phyloP scores from a whole-genome alignment of 2,113 vertebrate genomes.

The Deroptyus accipitrinus region DNA sequence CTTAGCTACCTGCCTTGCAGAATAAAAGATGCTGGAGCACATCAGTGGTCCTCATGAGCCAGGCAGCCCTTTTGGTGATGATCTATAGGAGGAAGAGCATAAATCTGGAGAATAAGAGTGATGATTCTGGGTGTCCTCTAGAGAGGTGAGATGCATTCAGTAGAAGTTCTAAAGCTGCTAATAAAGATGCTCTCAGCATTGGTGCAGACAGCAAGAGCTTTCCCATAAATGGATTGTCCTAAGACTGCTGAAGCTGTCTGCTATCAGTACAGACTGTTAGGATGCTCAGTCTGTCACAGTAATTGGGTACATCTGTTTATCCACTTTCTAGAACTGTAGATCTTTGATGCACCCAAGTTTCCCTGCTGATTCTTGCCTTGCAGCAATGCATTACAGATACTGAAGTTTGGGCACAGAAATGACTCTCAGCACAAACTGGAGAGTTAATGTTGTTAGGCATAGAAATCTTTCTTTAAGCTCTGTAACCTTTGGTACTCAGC shows the following conservation, averaged over 20 bases:
- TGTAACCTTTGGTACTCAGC: constrained; percentile 1
- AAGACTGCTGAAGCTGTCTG: not conserved
- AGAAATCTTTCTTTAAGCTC: constrained; percentile 32
- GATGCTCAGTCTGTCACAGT: not conserved
- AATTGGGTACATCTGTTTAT: not conserved
- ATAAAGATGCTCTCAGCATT: not conserved
- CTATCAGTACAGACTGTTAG: not conserved
- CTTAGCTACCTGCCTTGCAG: not conserved
- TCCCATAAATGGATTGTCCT: not conserved
- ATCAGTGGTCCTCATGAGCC: not conserved
- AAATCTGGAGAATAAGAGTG: not conserved
- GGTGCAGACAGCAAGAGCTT: not conserved
- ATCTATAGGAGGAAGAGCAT: not conserved
- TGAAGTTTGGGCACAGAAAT: not conserved
- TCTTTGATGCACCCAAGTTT: not conserved
- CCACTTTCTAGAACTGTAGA: not conserved
- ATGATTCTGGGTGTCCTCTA: not conserved
- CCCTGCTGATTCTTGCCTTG: not conserved
- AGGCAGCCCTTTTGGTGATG: not conserved
- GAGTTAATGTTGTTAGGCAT: not conserved
- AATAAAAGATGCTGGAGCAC: not conserved
- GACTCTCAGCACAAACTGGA: not conserved
- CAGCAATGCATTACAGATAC: not conserved
- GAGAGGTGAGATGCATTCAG: not conserved
- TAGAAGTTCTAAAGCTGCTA: not conserved